A percentile compares a stretch with the other conserved stretches of the same genome.
Conservation (phyloP, 2,797 vertebrate genomes). For the Tragopan temminckii region DNA sequence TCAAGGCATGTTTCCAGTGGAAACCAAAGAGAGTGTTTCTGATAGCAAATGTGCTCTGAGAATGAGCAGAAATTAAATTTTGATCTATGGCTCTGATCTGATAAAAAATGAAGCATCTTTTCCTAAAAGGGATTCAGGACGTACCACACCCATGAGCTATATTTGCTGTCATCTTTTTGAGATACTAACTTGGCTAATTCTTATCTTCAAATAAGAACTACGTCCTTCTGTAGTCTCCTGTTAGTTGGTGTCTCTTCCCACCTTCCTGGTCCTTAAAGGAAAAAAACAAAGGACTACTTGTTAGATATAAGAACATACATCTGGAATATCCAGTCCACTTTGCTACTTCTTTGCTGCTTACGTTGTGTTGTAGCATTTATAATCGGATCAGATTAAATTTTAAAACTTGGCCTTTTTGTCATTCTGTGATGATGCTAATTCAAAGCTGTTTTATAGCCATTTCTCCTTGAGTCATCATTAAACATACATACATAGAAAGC, state of each 20-base stretch:
- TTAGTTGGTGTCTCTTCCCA: background rate
- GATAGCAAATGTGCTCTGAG: background rate
- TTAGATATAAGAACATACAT: background rate
- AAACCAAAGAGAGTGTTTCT: background rate
- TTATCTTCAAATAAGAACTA: background rate
- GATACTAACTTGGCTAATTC: background rate
- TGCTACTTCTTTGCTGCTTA: background rate
- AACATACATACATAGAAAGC: accelerated
- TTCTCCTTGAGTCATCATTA: background rate
- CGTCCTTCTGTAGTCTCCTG: background rate
- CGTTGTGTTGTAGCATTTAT: background rate
- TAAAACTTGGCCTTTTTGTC: background rate
- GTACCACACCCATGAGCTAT: background rate
- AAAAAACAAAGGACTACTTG: background rate
- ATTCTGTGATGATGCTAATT: background rate
- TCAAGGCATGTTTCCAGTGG: background rate
- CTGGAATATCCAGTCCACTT: background rate
- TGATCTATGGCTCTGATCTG: background rate
- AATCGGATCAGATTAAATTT: background rate
- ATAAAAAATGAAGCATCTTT: background rate
- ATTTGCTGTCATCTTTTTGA: background rate
- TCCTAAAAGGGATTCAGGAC: background rate
- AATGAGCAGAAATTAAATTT: background rate
- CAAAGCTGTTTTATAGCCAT: background rate
- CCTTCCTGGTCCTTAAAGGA: background rate